Percentiles rank a stretch among this genome's conserved stretches.
Evolutionary conservation across 2,797 vertebrate genomes (phyloP).

Genomic region (Botia kubotai): DNA sequence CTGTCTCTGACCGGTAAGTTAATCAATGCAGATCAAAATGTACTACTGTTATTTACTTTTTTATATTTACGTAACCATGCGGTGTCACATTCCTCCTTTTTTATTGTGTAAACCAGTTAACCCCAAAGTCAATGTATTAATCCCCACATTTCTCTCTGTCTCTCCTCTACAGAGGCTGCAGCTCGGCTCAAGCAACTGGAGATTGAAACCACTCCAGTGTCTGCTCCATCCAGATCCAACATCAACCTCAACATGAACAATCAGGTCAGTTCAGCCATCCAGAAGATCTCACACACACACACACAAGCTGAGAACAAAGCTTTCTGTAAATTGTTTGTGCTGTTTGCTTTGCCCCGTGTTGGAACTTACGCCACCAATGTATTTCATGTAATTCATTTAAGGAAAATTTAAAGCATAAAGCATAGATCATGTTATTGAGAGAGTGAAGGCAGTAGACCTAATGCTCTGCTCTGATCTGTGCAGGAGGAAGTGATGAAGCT

Average conservation of each 20-base stretch:
- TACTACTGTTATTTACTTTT: too few relatives aligned
- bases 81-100: not conserved
- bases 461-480: slow-evolving; percentile 5
- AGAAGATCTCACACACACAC: slow-evolving; percentile 5
- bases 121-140: not conserved
- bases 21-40: not conserved
- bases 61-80: not conserved
- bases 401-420: not conserved
- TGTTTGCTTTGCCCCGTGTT: not conserved
- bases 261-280: slow-evolving; percentile 76
- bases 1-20: slow-evolving; percentile 73
- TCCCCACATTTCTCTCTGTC: not conserved
- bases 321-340: slow-evolving; percentile 6
- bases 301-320: slow-evolving; percentile 2
- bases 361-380: not conserved
- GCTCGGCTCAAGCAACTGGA: slow-evolving; percentile 87
- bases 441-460: not conserved
- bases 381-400: not conserved
- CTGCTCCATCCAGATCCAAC: slow-evolving; percentile 66
- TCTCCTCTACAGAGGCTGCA: slow-evolving; percentile 76
- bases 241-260: slow-evolving; percentile 86
- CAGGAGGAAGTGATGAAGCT: slow-evolving; percentile 91
- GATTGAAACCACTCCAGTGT: slow-evolving; percentile 69
- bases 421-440: not conserved
- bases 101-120: slow-evolving; percentile 1